Base-by-base conservation (phyloP, 2,113 vertebrate species). In the Hiodon tergisus region DNA sequence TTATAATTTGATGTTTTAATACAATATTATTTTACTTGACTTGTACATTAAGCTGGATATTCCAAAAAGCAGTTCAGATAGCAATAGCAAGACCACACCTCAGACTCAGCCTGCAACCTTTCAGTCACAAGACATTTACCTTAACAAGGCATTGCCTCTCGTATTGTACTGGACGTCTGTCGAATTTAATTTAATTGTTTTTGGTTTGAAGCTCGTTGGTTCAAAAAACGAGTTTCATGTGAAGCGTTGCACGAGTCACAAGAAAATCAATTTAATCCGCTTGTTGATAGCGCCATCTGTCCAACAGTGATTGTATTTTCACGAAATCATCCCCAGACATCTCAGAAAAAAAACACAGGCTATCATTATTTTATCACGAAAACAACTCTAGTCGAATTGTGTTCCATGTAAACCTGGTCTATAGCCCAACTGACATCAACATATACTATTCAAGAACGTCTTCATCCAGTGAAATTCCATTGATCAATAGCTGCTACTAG, bases 401-500 rank as follows among this genome's bases (percentile, higher is more conserved):
- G 31, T 78, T 71, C 81, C 78, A 52, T 73, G 78, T 68, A n/a
- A 65, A 77, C 63, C 74, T 78, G 77, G 75, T n/a, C 46, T 54
- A 79, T 58, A 78, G 78, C 74, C 75, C 31, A 31, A 31, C 31
- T 31, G 31, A 31, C 31, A 31, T 31, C 31, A 31, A 31, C 31
- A 86, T 77, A 61, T 58, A 72, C 71, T 75, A 47, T 80, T 81
- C 31, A 83, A 82, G 78, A 78, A 80, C 79, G 85, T 81, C 80
- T 83, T 86, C 84, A 77, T 89, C 59, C 77, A 75, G 85, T 75
- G 74, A 80, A 80, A 82, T 78, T 73, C 79, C 78, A 48, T 0
- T 75, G 85, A 91, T 92, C 91, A 86, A 92, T 92, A 88, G 77
- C 67, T 76, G 79, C 84, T 87, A 85, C 85, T 83, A 53, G 76